Evolutionary conservation across 2,113 vertebrate species (phyloP).

Genomic region (Cavia aperea): DNA sequence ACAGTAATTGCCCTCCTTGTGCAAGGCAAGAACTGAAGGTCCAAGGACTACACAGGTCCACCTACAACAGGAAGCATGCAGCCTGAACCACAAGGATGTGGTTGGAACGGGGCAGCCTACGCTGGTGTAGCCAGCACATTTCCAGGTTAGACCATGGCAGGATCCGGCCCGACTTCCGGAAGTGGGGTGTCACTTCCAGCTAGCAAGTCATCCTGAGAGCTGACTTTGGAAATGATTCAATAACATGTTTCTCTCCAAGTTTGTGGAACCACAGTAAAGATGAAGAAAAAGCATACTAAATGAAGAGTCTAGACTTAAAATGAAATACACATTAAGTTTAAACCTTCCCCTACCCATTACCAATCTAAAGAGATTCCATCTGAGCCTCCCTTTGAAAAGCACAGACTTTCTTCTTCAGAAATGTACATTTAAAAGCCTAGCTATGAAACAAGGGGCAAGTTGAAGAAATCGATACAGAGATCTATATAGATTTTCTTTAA

Average conservation of each 20-base stretch:
- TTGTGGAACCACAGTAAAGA: background rate
- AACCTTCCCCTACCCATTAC: background rate
- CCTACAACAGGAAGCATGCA: fast-evolving
- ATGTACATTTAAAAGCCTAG: background rate
- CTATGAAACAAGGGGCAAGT: background rate
- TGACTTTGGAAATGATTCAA: fast-evolving
- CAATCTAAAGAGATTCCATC: background rate
- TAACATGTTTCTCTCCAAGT: background rate
- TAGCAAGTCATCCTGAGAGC: background rate
- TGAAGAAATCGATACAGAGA: background rate
- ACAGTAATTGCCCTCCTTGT: fast-evolving
- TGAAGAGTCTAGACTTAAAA: background rate
- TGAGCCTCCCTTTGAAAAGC: background rate
- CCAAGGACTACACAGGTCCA: fast-evolving
- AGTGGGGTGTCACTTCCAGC: background rate
- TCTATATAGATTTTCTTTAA: background rate
- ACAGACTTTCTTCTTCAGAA: background rate
- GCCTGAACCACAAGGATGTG: fast-evolving
- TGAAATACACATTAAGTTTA: background rate
- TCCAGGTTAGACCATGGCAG: background rate
- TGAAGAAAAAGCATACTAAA: background rate
- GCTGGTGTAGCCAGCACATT: background rate
- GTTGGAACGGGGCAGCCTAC: background rate
- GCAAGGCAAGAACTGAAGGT: background rate
- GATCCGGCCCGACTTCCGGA: background rate